Base-by-base conservation (phyloP, 2,888 invertebrate species). In the Nephrocerus scutellatus region DNA sequence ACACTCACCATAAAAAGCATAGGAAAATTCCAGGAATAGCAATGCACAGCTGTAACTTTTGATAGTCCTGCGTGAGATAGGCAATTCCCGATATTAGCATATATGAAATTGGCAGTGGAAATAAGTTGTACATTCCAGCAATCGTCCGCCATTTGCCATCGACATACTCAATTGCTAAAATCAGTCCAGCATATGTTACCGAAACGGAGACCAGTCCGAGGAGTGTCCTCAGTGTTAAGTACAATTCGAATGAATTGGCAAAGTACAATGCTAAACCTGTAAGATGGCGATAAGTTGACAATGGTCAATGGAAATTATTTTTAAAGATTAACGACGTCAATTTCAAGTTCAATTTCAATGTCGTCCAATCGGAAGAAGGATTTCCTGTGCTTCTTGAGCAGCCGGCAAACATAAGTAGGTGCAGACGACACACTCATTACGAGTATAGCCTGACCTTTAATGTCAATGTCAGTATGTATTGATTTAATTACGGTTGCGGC, bases 171-270 rank as follows among this genome's bases (percentile, higher is more conserved):
- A 85, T 82, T 23, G 83, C 79, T 22, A 87, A 70, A 6, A 87
- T 85, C 53, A 87, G 83, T 18, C 82, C 84, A 24, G 84, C 80
- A 62, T 85, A 84, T 16, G 86, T 86, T 31, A 86, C 80, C 13
- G 85, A 84, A n/a, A 85, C 84, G 2, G 82, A 84, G 10, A 83
- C 80, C 50, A 82, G 76, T 1, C 87, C 87, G 60, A 84, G 74
- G 4, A 82, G 56, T 4, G 82, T 77, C 29, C 86, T 71, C 28
- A 86, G 72, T 1, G 77, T 66, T 30, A 83, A 72, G 65, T 84
- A 87, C 46, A 83, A 71, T 49, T 79, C 70, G 64, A 80, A 83
- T 49, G 80, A 80, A 14, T 80, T 78, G 4, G 79, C 76, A 52
- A 86, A 75, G 9, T 83, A 77, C 2, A 84, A 76, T n/a, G 75